phyloP scores from a whole-genome alignment of 2,888 invertebrate species.

The Luperina testacea region DNA sequence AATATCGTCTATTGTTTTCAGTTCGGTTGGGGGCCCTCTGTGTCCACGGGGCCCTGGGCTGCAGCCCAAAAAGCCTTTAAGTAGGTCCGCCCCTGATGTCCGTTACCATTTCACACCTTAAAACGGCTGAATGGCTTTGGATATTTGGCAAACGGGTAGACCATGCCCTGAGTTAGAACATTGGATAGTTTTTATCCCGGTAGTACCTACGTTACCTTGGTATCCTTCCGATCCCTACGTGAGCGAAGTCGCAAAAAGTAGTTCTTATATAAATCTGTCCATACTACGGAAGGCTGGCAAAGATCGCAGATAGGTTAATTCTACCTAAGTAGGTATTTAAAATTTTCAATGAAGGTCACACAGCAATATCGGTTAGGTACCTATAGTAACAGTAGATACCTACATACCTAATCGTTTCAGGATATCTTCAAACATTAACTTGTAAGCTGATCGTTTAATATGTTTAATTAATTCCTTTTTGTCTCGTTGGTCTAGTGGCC shows the following conservation, averaged over 20 bases:
- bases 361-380: not conserved
- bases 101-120: not conserved
- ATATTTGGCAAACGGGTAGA: not conserved
- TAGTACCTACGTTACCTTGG: not conserved
- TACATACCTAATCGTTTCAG: not conserved
- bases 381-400: not conserved
- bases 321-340: not conserved
- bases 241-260: not conserved
- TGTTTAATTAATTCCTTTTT: not conserved
- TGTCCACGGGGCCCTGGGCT: too few species aligned
- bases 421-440: not conserved
- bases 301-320: not conserved
- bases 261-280: not conserved
- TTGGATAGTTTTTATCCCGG: not conserved
- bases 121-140: not conserved
- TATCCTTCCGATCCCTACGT: not conserved
- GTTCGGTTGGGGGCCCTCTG: too few species aligned
- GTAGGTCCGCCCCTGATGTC: too few species aligned
- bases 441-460: constrained; percentile 22
- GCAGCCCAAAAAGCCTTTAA: too few species aligned
- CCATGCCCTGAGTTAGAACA: not conserved
- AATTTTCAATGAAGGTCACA: not conserved
- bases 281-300: not conserved
- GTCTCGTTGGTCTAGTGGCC: not conserved
- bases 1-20: too few species aligned